Evolutionary conservation across 2,797 vertebrate species (phyloP), one percentile per base, ranked within the genome.

Genomic region (Arrhamphus sclerolepis): DNA sequence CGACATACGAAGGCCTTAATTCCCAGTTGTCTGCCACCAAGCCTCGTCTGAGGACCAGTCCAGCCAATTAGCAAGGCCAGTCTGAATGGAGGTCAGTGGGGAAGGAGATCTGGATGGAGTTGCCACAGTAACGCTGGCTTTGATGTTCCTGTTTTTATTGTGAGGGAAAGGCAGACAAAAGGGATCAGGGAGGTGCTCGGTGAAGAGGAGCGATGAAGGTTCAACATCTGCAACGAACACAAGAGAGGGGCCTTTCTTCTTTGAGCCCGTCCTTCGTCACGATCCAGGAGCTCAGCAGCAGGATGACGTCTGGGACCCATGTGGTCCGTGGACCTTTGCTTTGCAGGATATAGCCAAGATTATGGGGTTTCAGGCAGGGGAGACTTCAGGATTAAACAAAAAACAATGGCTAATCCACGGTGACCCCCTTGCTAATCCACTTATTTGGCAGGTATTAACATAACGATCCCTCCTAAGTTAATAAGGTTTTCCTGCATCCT

Each of bases 361-460:
- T 87, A 86, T 4, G 21, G 44, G 38, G 66, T 50, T 77, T 2
- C 9, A 21, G 13, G 70, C 58, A 43, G 65, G 58, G 19, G 61
- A 66, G 62, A 82, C 70, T 56, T 79, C 58, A 61, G 81, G 74
- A 66, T 71, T 62, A 75, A 87, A 87, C 72, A 77, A 81, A 89
- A 86, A 77, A 63, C 28, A 17, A 67, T 42, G 75, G 78, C 81
- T 92, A 91, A 92, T 90, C 88, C 81, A 54, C 6, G 22, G 40
- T 79, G 86, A 87, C 87, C 79, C 59, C 77, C 57, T 72, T 18
- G 57, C 29, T 91, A 92, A 92, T 91, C 91, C 86, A 85, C 82
- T 91, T 88, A 90, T 91, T 90, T 84, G 82, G 48, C 70, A 84
- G 70, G 87, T 84, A 89, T 91, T 88, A 88, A 62, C 61, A 42